These are phyloP conservation scores for Lates japonicus DNA, from an alignment of 2,797 vertebrate genomes.

Conservation along the genomic window DNA sequence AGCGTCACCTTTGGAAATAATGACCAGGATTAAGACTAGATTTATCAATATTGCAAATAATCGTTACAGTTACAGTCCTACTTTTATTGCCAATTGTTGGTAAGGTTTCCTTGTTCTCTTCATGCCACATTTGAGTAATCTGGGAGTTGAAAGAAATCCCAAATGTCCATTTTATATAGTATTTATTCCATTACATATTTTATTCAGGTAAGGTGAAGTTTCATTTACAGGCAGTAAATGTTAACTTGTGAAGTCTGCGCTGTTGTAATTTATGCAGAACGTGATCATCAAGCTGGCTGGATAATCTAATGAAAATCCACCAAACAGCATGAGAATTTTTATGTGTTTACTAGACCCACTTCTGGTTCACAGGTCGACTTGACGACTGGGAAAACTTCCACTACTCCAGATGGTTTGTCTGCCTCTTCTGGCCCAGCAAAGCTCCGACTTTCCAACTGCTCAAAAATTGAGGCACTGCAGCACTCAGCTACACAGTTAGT, in stretches of 20 bases:
- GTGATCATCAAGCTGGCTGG: conserved; percentile 3
- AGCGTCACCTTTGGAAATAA: neutral
- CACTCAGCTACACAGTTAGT: neutral
- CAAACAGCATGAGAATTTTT: conserved; percentile 36
- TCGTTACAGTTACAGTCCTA: neutral
- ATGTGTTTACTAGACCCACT: conserved; percentile 34
- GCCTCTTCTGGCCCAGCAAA: conserved; percentile 29
- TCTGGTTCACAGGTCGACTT: conserved; percentile 37
- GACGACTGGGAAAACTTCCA: conserved; percentile 52
- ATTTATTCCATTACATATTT: neutral
- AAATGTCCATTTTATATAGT: neutral
- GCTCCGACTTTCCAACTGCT: conserved; percentile 20
- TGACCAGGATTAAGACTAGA: neutral
- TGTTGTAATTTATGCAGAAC: conserved; percentile 18
- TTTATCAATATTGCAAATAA: neutral
- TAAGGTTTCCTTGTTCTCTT: too few species aligned
- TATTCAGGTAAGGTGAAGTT: neutral
- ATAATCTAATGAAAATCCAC: conserved; percentile 34
- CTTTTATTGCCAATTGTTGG: neutral
- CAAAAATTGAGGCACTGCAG: conserved; percentile 13
- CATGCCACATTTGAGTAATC: neutral
- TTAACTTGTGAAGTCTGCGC: neutral
- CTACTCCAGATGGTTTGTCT: conserved; percentile 52
- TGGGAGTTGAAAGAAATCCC: neutral
- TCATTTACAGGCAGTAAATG: conserved; percentile 8